Base-by-base conservation (phyloP, 2,113 vertebrate genomes). In the Conger conger region DNA sequence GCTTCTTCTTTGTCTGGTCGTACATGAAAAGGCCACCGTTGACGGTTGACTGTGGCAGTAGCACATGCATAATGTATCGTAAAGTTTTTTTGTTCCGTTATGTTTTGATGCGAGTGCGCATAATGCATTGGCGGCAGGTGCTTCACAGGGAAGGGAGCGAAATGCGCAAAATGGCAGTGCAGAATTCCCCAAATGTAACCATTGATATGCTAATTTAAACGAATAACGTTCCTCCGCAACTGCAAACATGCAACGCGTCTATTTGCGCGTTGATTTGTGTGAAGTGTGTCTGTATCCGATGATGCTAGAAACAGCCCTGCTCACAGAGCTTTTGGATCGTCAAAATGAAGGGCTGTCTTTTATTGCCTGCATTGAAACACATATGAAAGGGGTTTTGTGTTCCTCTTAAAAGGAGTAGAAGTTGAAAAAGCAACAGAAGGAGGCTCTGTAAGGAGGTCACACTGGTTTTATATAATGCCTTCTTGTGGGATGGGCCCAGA, bases 391-490 rank as follows among this genome's bases (percentile, higher is more conserved):
- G 76, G 38, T 77, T 82, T 86, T 35, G 37, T 80, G 68, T 80
- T 80, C 60, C 50, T 53, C 38, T 35, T 18, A 81, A 76, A 73
- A 16, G 38, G 37, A 18, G 45, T 7, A 86, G 35, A 54, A 60
- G 79, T 37, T 79, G n/a, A 27, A 80, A 85, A 60, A 27, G 73
- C 63, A 86, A 30, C 20, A 27, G 37, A 78, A 33, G 76, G 81
- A 83, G 40, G 86, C 68, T 80, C 23, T 45, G 63, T 45, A 86
- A 73, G 8, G 45, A 83, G 57, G 86, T 81, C 57, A 40, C 78
- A 33, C 50, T 80, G 38, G 36, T 45, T 86, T 86, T 86, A 83
- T 68, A 33, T 86, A 86, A 86, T 23, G 2, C 45, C 79, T n/a
- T 50, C 18, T 50, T n/a, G 42, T 83, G 82, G 86, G 77, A 53